These are phyloP conservation scores for Hydrozoanthus tunicans DNA, from an alignment of 64 coral and sea anemone genomes.

Conservation along the genomic window DNA sequence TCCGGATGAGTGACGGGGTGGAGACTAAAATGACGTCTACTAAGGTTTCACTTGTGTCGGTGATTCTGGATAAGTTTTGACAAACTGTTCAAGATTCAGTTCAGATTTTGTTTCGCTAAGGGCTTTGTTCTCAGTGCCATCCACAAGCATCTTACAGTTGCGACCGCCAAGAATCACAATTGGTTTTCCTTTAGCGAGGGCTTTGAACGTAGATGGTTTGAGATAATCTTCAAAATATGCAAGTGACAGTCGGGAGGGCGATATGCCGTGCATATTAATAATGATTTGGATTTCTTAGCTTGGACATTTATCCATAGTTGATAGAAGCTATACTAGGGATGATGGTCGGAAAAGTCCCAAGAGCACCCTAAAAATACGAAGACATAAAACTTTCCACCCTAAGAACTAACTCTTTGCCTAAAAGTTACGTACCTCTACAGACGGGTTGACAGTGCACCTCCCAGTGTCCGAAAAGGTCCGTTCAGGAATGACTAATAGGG, in stretches of 20 bases:
- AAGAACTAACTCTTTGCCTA: no score
- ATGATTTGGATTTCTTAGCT: slow-evolving; percentile 16
- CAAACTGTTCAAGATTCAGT: background rate
- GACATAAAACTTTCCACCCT: no score
- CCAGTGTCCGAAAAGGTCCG: no score
- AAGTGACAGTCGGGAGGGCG: background rate
- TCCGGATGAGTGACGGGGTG: background rate
- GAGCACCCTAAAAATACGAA: no score
- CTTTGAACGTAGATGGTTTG: background rate
- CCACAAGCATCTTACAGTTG: background rate
- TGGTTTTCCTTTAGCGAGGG: slow-evolving; percentile 10
- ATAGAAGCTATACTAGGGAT: background rate
- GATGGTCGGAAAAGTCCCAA: no score
- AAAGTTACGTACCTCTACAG: no score
- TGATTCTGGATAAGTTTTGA: background rate
- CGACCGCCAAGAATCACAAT: slow-evolving; percentile 40
- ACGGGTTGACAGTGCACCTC: no score
- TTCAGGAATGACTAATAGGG: no score
- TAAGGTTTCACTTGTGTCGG: background rate
- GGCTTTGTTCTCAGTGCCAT: background rate
- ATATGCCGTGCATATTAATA: slow-evolving; percentile 2
- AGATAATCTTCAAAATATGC: slow-evolving; percentile 6
- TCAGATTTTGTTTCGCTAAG: background rate
- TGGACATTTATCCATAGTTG: background rate
- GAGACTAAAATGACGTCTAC: slow-evolving; percentile 24